Conservation (phyloP, 2,888 invertebrate genomes). For the Chironomus tentans region DNA sequence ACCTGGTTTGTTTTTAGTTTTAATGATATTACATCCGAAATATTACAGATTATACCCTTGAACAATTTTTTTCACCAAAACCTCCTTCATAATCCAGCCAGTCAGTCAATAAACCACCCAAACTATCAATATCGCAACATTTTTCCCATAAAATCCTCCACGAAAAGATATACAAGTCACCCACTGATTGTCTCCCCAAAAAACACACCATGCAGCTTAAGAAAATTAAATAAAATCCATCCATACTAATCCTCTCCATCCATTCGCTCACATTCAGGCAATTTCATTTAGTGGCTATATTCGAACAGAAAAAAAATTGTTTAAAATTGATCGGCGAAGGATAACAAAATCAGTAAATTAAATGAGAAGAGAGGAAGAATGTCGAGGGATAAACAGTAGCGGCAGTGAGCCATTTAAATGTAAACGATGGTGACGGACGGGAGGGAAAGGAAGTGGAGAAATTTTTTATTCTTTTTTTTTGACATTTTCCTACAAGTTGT, state of each 20-base stretch:
- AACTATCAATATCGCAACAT: too few species aligned
- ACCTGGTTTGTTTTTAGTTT: too few species aligned
- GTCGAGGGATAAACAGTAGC: conserved; percentile 9
- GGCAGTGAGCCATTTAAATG: conserved; percentile 13
- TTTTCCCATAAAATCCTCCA: background rate
- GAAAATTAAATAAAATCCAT: conserved; percentile 24
- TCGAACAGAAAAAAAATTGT: conserved; percentile 1
- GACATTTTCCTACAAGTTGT: background rate
- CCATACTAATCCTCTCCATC: conserved; percentile 1
- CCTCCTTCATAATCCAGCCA: too few species aligned
- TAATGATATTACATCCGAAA: too few species aligned
- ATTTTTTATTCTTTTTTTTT: background rate
- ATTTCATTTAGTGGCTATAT: background rate
- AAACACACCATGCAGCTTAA: conserved; percentile 14
- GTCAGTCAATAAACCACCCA: too few species aligned
- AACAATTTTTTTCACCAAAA: too few species aligned
- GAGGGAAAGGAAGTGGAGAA: conserved; percentile 14
- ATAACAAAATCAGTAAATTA: conserved; percentile 27
- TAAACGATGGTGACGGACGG: background rate
- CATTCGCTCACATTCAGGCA: background rate
- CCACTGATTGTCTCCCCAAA: conserved; percentile 5
- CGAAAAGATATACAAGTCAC: conserved; percentile 4
- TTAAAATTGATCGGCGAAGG: conserved; percentile 23
- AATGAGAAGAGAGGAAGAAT: background rate
- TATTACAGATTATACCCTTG: too few species aligned